Base-by-base conservation (phyloP, 92 coral and sea anemone species). In the Umimayanthus kanabou region DNA sequence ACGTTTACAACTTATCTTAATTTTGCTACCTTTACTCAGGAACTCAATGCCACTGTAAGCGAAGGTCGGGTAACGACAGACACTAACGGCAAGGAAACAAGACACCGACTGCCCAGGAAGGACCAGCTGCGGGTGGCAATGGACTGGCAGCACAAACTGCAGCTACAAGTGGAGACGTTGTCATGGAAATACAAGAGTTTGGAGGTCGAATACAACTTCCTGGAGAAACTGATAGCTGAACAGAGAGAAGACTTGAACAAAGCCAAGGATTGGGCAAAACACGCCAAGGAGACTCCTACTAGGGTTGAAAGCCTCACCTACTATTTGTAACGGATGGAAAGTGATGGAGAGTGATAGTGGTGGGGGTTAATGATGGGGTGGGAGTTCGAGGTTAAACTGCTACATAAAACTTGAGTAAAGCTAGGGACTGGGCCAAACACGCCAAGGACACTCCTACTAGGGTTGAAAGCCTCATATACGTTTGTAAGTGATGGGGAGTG, bases 161-260 rank as follows among this genome's bases (percentile, higher is more conserved):
- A 91, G 22, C 98, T 93, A 14, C 98, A 94, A 13, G 71, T 95
- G 80, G 96, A 93, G 69, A 91, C 94, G 84, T 89, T 95, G 84
- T 91, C 91, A 11, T 93, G 93, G 96, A 93, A 76, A 57, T 94
- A 93, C 67, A 89, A 92, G 26, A 93, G 83, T 30, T 65, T 95
- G 84, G 89, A 91, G 33, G 85, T 84, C 10, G 93, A 95, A 73
- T 93, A 91, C 84, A 89, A 90, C 67, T 93, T 93, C 92, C 80
- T 95, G 39, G 92, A 89, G 64, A 91, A 78, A 77, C 90, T 95
- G n/a, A 85, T 89, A 73, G 80, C 81, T 9, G 94, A 92, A 43
- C 94, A 92, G 84, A 92, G 88, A 18, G 85, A 89, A 67, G 94
- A 92, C 69, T 76, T 92, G 53, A 86, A 76, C 43, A 89, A 92